Percentiles rank a stretch among this genome's conserved stretches.
Conservation (phyloP, 2,797 vertebrate genomes). For the Rallus crepitans region DNA sequence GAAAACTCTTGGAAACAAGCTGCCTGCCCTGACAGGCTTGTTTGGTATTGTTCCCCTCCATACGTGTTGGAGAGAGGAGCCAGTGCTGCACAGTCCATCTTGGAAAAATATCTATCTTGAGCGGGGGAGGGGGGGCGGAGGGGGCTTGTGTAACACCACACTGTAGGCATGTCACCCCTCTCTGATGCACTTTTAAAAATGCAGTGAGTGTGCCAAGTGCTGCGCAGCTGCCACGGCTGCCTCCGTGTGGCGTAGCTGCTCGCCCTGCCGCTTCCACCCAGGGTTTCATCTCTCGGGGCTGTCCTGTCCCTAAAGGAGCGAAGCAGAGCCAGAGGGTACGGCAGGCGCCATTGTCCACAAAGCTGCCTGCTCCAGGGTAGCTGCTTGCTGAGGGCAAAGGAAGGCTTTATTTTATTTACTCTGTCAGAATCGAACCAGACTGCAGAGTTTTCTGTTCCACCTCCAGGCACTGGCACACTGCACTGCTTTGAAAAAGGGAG, state of each 20-base stretch:
- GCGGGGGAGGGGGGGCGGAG: accelerated
- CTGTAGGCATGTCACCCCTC: not conserved
- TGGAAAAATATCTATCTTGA: not conserved
- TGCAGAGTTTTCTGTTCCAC: not conserved
- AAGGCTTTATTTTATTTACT: not conserved
- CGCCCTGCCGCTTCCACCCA: not conserved
- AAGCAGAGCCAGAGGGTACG: not conserved
- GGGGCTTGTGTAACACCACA: not conserved
- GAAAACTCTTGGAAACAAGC: not conserved
- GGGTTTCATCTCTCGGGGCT: not conserved
- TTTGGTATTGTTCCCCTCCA: not conserved
- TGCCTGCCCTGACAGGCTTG: not conserved
- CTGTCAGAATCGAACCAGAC: not conserved
- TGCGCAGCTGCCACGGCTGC: not conserved
- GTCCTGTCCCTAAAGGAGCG: not conserved
- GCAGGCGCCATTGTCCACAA: not conserved
- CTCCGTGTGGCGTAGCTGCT: not conserved
- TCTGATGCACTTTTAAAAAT: not conserved
- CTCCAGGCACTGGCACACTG: not conserved
- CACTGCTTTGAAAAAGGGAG: not conserved
- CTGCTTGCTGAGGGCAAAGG: not conserved
- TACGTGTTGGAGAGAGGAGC: not conserved
- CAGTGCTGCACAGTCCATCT: accelerated
- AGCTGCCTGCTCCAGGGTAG: not conserved
- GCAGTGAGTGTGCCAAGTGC: accelerated